Evolutionary conservation across 2,113 vertebrate genomes (phyloP).

Genomic region (Garra rufa): DNA sequence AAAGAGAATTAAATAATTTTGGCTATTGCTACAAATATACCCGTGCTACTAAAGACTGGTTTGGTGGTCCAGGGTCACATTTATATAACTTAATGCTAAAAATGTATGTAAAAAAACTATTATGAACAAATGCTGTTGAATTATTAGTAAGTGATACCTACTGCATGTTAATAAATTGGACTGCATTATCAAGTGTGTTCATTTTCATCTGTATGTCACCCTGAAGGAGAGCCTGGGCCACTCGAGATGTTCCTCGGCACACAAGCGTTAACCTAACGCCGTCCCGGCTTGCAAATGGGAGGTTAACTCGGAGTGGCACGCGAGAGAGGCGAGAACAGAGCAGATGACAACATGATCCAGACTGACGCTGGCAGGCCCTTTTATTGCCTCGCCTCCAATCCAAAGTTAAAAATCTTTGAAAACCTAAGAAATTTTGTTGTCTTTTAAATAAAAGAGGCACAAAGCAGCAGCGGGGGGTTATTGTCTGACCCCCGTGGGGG

Average conservation of each 20-base stretch:
- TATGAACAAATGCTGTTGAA: not conserved
- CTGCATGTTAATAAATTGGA: not conserved
- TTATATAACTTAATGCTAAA: not conserved
- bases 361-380: slow-evolving; percentile 92
- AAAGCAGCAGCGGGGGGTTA: slow-evolving; percentile 99
- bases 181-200: not conserved
- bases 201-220: not conserved
- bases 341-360: slow-evolving; percentile 90
- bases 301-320: slow-evolving; percentile 97
- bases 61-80: too few species aligned
- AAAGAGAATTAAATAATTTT: too few species aligned
- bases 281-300: slow-evolving; percentile 90
- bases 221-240: not conserved
- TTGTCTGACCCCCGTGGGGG: slow-evolving; percentile 93
- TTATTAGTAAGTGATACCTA: not conserved
- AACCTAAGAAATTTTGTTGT: slow-evolving; percentile 87
- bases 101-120: not conserved
- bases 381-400: slow-evolving; percentile 97
- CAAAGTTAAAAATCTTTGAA: slow-evolving; percentile 98
- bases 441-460: slow-evolving; percentile 99
- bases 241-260: not conserved
- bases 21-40: too few species aligned
- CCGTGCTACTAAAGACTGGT: too few species aligned
- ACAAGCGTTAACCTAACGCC: slow-evolving; percentile 75
- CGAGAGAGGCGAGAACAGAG: slow-evolving; percentile 82